These are phyloP conservation scores for Siniperca obscura DNA, from an alignment of 2,797 vertebrate genomes.

Conservation along the genomic window DNA sequence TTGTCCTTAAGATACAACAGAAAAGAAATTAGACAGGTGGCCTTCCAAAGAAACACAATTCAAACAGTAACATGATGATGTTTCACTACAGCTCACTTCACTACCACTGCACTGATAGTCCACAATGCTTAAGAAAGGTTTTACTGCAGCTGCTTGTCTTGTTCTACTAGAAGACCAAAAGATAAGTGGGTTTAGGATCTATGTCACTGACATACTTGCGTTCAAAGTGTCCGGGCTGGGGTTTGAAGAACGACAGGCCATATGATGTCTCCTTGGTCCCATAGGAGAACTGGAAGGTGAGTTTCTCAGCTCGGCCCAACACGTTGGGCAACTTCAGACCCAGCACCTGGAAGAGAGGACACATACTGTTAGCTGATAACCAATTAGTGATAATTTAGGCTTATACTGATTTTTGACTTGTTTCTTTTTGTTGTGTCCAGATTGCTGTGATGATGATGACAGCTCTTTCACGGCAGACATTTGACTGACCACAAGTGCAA, in stretches of 20 bases:
- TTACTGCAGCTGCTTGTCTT: neutral
- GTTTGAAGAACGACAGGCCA: constrained; percentile 96
- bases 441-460: neutral
- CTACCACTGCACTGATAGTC: neutral
- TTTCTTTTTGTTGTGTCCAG: neutral
- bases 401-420: neutral
- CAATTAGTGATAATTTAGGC: neutral
- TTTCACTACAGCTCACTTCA: neutral
- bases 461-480: neutral
- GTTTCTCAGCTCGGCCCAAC: constrained; percentile 94
- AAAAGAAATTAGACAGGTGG: neutral
- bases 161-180: neutral
- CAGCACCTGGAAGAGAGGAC: constrained; percentile 85
- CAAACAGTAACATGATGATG: neutral
- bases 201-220: constrained; percentile 87
- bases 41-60: neutral
- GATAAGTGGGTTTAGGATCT: no score
- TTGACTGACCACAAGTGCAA: neutral
- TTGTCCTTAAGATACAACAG: neutral
- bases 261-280: constrained; percentile 98
- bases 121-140: neutral
- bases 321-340: constrained; percentile 95
- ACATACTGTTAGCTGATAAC: rapidly evolving
- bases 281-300: constrained; percentile 99
- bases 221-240: constrained; percentile 92